Evolutionary conservation across 2,113 vertebrate species (phyloP), one percentile per base, ranked within the genome.

Genomic region (Leuciscus idus): DNA sequence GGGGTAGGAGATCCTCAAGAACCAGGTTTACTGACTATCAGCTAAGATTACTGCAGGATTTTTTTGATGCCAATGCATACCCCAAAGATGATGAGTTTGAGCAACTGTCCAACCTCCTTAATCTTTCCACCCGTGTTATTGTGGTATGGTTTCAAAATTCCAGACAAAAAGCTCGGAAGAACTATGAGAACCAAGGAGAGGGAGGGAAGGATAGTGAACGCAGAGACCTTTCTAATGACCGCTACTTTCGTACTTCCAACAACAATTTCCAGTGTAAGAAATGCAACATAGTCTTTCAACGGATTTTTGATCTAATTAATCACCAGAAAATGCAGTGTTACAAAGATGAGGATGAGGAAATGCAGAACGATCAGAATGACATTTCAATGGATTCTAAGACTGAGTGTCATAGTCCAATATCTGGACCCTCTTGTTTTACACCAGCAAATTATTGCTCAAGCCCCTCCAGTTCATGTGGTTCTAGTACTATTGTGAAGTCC

Each of bases 101-200:
- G 88, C 96, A 97, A 89, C 93, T 99, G 74, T 99, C 98, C 21
- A 96, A 96, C 86, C 90, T 97, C 86, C 91, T 99, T 87, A 97
- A 96, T 88, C 96, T 99, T 70, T 95, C 98, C 19, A 98, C 97
- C 0, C 95, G 98, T 68, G 95, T 99, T 23, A 99, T 99, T 80
- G 97, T 99, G 87, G 98, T 99, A 4, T 99, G 98, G 98, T 99
- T 99, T 90, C 98, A 99, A 92, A 99, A 99, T 52, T 96, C 98
- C 39, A 96, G 98, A 70, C 98, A 99, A 87, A 98, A 99, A 92
- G 98, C 98, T 23, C 93, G 98, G 85, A 99, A 99, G 88, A 97
- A 96, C 88, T 99, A 98, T 2, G 98, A 99, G 90, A 96, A 96
- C 84, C 97, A 97, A 85, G 95, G 95, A 85, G 98, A 99, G 75